Base-by-base conservation (phyloP, 2,113 vertebrate genomes). In the Carollia perspicillata region DNA sequence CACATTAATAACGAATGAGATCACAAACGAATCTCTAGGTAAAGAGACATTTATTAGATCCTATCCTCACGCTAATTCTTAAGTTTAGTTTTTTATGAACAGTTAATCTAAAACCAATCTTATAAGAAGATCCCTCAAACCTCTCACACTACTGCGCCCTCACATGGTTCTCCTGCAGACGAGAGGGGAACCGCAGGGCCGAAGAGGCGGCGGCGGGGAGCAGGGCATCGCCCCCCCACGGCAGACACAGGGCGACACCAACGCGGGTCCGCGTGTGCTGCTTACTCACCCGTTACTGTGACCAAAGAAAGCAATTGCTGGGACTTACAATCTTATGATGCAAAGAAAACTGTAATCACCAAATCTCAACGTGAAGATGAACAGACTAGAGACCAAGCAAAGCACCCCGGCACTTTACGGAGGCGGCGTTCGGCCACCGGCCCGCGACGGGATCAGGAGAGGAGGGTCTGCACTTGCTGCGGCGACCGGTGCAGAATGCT, bases 381-480 rank as follows among this genome's bases (percentile, higher is more conserved):
- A 95, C 40, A 83, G 0, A 26, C 90, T 89, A 93, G 89, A 96
- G 95, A 93, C n/a, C 74, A 86, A 78, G 95, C 81, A 91, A 84
- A 18, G 13, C 9, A 37, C 84, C 65, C 58, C 10, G 79, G 91
- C 53, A n/a, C 66, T 80, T 33, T 28, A 7, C 35, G 23, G 60
- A 35, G 33, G 47, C 58, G 58, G 26, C 0, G 58, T 12, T 1
- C 6, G 58, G 58, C 58, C 0, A 20, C 55, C 23, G 16, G 1
- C 60, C 3, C 28, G 1, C 26, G 4, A 10, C 1, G 28, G 8
- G 28, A 2, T 97, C 99, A 99, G 96, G 99, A 99, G 44, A 99
- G 98, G 84, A 99, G 98, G 0, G 99, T 98, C 97, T 99, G 99
- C 95, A 99, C 99, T 98, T 99, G 99, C 97, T 99, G 99, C 33